Base-by-base conservation (phyloP, 2,113 vertebrate genomes). In the Passer domesticus region DNA sequence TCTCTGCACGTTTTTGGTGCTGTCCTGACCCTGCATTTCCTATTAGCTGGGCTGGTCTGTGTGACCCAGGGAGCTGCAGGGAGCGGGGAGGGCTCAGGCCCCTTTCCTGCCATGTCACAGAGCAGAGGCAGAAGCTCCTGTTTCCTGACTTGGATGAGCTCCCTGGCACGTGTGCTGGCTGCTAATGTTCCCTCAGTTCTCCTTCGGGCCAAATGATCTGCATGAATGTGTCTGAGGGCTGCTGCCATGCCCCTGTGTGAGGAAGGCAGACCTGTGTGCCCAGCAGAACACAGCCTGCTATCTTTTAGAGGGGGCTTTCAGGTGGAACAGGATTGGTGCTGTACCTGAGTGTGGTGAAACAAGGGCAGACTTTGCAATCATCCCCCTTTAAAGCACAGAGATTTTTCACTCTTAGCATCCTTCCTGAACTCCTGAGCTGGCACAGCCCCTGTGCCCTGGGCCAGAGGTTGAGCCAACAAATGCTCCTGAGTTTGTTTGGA, bases 121-220 rank as follows among this genome's bases (percentile, higher is more conserved):
- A 47, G 49, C 44, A 66, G 81, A 86, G 13, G 28, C 87, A 92
- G 90, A 41, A 76, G 78, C 63, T 91, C 58, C 59, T 58, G 70
- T 90, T 94, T 88, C 82, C 85, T 17, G 79, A 77, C 46, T 3
- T 93, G 94, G 92, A 85, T 16, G 62, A 46, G 7, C 78, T 95
- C 95, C 90, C 82, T 72, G 90, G 74, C 4, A 1, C 31, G 35
- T 83, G 79, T 93, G 75, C 74, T 75, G 88, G n/a, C 79, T 80
- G 41, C 50, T 80, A 77, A 58, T 86, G 16, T 74, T 43, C 79
- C 8, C 0, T 49, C 68, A 52, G 50, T 50, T 90, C 55, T 72
- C 53, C 53, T 78, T 41, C 3, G 5, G 82, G 79, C 79, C 63
- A 73, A 41, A 66, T 2, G 18, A 49, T 85, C 58, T 49, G 22